Base-by-base conservation (phyloP, 2,888 invertebrate species). In the Heliconius aoede region DNA sequence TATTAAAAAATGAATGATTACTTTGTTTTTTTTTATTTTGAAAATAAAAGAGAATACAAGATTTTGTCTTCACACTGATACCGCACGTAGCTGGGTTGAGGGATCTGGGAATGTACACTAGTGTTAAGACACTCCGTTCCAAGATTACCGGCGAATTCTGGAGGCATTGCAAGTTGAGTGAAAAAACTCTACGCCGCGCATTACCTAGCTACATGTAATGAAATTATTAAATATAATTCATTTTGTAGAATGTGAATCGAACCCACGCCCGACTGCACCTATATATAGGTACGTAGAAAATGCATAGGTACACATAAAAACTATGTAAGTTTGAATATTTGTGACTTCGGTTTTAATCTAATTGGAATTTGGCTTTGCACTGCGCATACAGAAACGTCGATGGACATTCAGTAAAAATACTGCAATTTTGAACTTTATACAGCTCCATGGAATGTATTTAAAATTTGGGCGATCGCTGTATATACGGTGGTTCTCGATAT, bases 361-460 rank as follows among this genome's bases (percentile, higher is more conserved):
- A 28, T 30, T 51, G 68, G 30, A 51, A 68, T 51, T 68, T 28
- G 68, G 46, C 4, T 18, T 46, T 28, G 4, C 40, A 40, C 8
- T 32, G 46, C 68, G 18, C 28, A 46, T 68, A 46, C 68, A 28
- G 46, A 4, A 36, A 65, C 28, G 21, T 46, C 68, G n/a, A 46
- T 68, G 46, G 51, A 68, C 62, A 64, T 18, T 21, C 15, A 4
- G 67, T 58, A 24, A 21, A 60, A 40, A 58, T 36, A 67, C 55
- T 65, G 26, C 74, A 58, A 74, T 67, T 24, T 73, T 73, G 32
- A 68, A 68, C 68, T 68, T 68, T 51, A 13, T 68, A 68, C 21
- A 30, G 62, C 11, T 32, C 21, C 4, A 9, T 21, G 62, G 18
- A 21, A 64, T 64, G 62, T 64, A n/a, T 9, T 64, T 1, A 64